Conservation (phyloP, 2,113 vertebrate species). For the Upupa epops region DNA sequence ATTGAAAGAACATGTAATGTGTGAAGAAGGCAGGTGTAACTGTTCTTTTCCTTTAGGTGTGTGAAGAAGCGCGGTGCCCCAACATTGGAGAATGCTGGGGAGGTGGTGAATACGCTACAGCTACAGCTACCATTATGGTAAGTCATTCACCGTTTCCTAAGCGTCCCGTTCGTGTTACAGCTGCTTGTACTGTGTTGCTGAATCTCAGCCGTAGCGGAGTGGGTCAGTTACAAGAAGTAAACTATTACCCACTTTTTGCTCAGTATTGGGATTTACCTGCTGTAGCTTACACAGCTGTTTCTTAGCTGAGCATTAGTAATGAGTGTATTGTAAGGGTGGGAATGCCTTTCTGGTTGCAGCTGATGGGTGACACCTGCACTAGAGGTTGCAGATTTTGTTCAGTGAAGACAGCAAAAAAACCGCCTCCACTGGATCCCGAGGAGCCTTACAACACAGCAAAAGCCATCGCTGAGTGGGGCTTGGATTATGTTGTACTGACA, state of each 20-base stretch:
- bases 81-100: slow-evolving; percentile 99
- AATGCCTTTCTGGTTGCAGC: slow-evolving; percentile 68
- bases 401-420: slow-evolving; percentile 88
- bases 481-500: slow-evolving; percentile 97
- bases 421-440: slow-evolving; percentile 84
- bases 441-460: slow-evolving; percentile 92
- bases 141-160: slow-evolving; percentile 3
- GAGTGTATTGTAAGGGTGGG: neutral
- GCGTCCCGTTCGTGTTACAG: neutral
- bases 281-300: neutral
- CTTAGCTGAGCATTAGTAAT: neutral
- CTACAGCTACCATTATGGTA: slow-evolving; percentile 98
- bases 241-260: neutral
- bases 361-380: slow-evolving; percentile 98
- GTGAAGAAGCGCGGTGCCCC: slow-evolving; percentile 96
- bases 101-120: slow-evolving; percentile 91
- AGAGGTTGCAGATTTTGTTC: slow-evolving; percentile 97
- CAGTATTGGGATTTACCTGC: neutral
- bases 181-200: neutral
- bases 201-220: neutral
- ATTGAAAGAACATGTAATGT: too few species aligned
- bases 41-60: slow-evolving; percentile 80
- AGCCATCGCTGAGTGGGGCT: slow-evolving; percentile 92
- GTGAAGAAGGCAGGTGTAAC: neutral
- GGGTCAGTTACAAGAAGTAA: neutral